These are phyloP conservation scores for Rugalucina vietnamica DNA, from an alignment of 2,888 invertebrate species.

Conservation along the genomic window DNA sequence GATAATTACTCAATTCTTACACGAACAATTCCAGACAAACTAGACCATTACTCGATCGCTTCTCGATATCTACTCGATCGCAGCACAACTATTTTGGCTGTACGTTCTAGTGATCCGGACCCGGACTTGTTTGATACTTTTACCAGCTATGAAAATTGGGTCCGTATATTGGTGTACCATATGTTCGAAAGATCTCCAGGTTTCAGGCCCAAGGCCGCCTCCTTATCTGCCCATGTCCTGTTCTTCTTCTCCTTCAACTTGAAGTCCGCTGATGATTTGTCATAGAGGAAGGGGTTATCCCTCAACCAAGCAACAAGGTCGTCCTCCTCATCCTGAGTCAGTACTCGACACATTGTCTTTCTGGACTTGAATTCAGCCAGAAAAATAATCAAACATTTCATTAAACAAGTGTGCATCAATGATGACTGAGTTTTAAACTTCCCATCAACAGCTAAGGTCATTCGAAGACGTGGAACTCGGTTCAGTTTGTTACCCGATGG, in stretches of 20 bases:
- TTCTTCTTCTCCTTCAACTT: slow-evolving; percentile 40
- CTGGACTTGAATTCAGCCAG: slow-evolving; percentile 24
- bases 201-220: slow-evolving; percentile 24
- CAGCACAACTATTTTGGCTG: no score
- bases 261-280: slow-evolving; percentile 38
- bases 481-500: no score
- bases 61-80: no score
- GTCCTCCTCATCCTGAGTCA: slow-evolving; percentile 35
- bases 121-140: slow-evolving; percentile 23
- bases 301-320: slow-evolving; percentile 27
- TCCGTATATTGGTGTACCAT: slow-evolving; percentile 39
- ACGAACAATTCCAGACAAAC: no score
- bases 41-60: no score
- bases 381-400: no score
- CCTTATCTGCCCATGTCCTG: slow-evolving; percentile 35
- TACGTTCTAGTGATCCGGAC: slow-evolving; percentile 22
- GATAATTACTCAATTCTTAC: no score
- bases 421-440: no score
- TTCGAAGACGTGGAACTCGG: no score
- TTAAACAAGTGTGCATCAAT: no score
- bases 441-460: no score
- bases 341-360: slow-evolving; percentile 21
- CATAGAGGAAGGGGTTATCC: slow-evolving; percentile 39
- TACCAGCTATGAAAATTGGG: slow-evolving; percentile 26
- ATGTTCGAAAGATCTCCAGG: slow-evolving; percentile 26